Percentiles rank a stretch among this genome's conserved stretches.
phyloP scores from a whole-genome alignment of 2,888 invertebrate species.

The Acronicta alni region DNA sequence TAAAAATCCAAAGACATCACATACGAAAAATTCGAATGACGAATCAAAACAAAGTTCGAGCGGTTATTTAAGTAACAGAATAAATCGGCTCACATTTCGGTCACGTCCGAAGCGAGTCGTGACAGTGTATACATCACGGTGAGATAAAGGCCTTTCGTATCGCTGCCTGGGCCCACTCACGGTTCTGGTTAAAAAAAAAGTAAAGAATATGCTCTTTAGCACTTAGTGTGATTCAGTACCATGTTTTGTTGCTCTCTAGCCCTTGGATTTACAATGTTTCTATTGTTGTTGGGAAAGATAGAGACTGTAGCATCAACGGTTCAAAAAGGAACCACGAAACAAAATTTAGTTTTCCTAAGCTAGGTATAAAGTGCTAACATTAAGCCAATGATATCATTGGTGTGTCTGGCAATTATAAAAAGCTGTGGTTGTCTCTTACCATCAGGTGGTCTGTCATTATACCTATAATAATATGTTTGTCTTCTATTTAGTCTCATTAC shows the following conservation, averaged over 20 bases:
- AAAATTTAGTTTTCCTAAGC: not conserved
- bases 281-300: conserved; percentile 33
- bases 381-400: too few species aligned
- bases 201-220: conserved; percentile 64
- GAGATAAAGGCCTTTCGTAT: conserved; percentile 84
- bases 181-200: conserved; percentile 62
- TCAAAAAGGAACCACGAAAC: not conserved
- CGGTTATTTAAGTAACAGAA: conserved; percentile 67
- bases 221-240: conserved; percentile 62
- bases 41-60: conserved; percentile 68
- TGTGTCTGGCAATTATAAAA: too few species aligned
- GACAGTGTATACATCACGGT: conserved; percentile 84
- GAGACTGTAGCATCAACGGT: not conserved
- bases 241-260: conserved; percentile 39
- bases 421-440: too few species aligned
- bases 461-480: too few species aligned
- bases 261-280: conserved; percentile 26
- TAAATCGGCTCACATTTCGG: conserved; percentile 82
- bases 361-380: too few species aligned
- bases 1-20: conserved; percentile 7
- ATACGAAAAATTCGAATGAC: conserved; percentile 60
- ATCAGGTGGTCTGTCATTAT: too few species aligned
- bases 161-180: conserved; percentile 72
- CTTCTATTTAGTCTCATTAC: too few species aligned
- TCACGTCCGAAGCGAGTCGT: conserved; percentile 84